Base-by-base conservation (phyloP, 2,113 vertebrate genomes). In the Leptodactylus fuscus region DNA sequence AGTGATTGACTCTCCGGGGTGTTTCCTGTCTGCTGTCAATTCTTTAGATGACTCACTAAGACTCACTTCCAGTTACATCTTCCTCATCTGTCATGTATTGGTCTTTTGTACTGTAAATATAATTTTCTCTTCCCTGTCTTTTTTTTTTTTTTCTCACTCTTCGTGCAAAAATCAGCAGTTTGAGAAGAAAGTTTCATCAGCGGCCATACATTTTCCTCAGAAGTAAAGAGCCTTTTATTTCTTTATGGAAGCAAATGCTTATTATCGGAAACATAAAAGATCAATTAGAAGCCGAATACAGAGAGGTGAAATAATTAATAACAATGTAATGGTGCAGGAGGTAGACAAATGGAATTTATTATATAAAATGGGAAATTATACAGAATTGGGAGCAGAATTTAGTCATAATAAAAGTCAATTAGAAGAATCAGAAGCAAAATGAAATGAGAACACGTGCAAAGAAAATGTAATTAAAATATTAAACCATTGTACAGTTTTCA, bases 201-300 rank as follows among this genome's bases (percentile, higher is more conserved):
- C 32, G 16, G 0, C 76, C 55, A 69, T 69, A 58, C n/a, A 70
- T 53, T 79, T 34, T 36, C 18, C 13, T 46, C 22, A 55, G 48
- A 29, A 32, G n/a, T 29, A 77, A 11, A 80, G 53, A 79, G 4
- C 10, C 34, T 75, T 71, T 83, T 58, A 24, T 55, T 34, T 78
- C 4, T 85, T 85, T 70, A 55, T 69, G 49, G 76, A 70, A 49
- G 65, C 22, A 71, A 81, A 48, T 80, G 62, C 84, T 80, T 81
- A 85, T 85, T 85, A 85, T 85, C 65, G 65, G 76, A 85, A 85
- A 81, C 65, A 80, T 85, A 80, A 85, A 85, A 71, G 84, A 85
- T 85, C 84, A 85, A 80, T 85, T 81, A 85, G 84, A 85, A 73
- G 65, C 51, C 29, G 12, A 85, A 80, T 71, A 85, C 15, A 73